These are phyloP conservation scores for Prenolepis imparis DNA, from an alignment of 2,888 invertebrate species.

Conservation along the genomic window DNA sequence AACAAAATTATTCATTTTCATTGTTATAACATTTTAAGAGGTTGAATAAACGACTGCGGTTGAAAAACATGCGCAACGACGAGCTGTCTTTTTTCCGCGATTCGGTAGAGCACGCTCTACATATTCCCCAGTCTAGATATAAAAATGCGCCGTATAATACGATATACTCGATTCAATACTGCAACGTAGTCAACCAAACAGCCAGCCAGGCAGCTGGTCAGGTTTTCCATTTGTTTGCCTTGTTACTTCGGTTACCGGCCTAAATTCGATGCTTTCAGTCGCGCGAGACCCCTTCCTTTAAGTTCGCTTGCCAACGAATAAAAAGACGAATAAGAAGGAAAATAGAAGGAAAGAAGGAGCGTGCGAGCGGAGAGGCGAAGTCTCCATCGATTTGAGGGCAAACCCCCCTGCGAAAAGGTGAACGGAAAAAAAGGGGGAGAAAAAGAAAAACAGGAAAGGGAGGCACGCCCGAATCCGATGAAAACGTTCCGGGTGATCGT, in stretches of 20 bases:
- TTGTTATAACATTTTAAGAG: slow-evolving; percentile 20
- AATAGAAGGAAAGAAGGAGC: not conserved
- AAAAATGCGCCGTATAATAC: slow-evolving; percentile 42
- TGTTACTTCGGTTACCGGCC: slow-evolving; percentile 44
- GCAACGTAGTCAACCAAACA: slow-evolving; percentile 24
- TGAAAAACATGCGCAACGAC: slow-evolving; percentile 20
- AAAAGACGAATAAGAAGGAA: slow-evolving; percentile 31
- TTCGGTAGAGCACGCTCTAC: slow-evolving; percentile 18
- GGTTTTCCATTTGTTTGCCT: slow-evolving; percentile 58
- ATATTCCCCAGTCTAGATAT: slow-evolving; percentile 31
- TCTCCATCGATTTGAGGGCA: slow-evolving; percentile 59
- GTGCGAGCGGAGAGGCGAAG: not conserved
- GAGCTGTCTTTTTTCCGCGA: slow-evolving; percentile 22
- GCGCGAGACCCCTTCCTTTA: slow-evolving; percentile 46
- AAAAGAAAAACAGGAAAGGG: slow-evolving; percentile 46
- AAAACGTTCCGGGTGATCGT: slow-evolving; percentile 66
- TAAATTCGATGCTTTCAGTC: slow-evolving; percentile 56
- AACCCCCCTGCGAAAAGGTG: slow-evolving; percentile 44
- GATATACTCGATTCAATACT: slow-evolving; percentile 53
- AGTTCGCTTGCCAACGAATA: slow-evolving; percentile 40
- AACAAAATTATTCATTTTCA: slow-evolving; percentile 35
- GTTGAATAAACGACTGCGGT: slow-evolving; percentile 11
- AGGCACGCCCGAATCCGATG: slow-evolving; percentile 53
- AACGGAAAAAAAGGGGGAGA: slow-evolving; percentile 33
- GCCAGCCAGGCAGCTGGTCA: slow-evolving; percentile 44